Percentiles rank a stretch among this genome's conserved stretches.
phyloP scores from a whole-genome alignment of 2,888 invertebrate species.

The Julus scanicus region DNA sequence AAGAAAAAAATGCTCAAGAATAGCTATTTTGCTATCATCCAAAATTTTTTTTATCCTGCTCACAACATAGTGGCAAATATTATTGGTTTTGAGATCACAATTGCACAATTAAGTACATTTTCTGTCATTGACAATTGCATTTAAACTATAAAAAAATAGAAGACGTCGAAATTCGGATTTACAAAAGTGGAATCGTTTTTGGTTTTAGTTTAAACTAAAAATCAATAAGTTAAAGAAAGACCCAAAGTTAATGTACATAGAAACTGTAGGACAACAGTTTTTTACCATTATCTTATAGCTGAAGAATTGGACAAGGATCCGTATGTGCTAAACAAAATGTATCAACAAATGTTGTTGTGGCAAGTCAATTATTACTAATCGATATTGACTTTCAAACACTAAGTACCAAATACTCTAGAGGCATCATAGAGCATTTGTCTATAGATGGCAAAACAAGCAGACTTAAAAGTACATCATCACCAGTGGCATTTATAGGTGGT shows the following conservation, averaged over 20 bases:
- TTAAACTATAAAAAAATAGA: background rate
- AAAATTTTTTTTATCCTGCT: background rate
- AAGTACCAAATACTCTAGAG: too few species aligned
- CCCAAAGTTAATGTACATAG: background rate
- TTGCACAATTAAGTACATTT: background rate
- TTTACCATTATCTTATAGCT: background rate
- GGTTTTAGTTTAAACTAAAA: background rate
- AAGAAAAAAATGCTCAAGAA: background rate
- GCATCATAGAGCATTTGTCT: too few species aligned
- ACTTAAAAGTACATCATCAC: too few species aligned
- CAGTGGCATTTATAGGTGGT: too few species aligned
- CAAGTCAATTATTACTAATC: conserved; percentile 11
- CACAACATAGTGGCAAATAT: background rate
- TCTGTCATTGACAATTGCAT: background rate
- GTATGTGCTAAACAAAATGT: background rate
- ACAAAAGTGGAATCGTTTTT: background rate
- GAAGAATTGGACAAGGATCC: background rate
- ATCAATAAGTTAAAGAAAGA: background rate
- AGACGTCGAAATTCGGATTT: background rate
- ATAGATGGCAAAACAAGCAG: too few species aligned
- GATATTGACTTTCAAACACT: background rate
- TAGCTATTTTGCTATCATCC: background rate
- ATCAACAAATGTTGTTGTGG: background rate
- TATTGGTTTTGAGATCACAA: background rate
- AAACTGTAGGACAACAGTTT: background rate